Percentiles rank a stretch among this genome's conserved stretches.
Evolutionary conservation across 2,113 vertebrate species (phyloP).

Genomic region (Gallinago paraguaiae): DNA sequence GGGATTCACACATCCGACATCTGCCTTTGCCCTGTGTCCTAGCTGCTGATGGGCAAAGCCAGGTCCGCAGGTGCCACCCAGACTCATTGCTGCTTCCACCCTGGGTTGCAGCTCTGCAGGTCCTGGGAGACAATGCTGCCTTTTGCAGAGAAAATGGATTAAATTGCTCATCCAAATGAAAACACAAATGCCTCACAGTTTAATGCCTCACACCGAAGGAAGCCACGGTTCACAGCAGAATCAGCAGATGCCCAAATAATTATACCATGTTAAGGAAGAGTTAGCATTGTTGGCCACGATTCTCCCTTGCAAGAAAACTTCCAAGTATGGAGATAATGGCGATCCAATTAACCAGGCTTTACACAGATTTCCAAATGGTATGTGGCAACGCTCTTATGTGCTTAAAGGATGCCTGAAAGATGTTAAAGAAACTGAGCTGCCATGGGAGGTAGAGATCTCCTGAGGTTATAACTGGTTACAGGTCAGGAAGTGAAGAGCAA

Average conservation of each 20-base stretch:
- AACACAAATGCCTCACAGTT: neutral
- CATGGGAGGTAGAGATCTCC: neutral
- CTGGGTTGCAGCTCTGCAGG: neutral
- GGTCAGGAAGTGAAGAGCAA: neutral
- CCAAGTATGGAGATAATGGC: neutral
- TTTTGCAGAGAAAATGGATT: neutral
- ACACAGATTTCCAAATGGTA: conserved; percentile 3
- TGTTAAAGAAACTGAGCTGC: conserved; percentile 33
- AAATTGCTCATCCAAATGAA: neutral
- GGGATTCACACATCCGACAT: neutral
- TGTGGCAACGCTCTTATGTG: conserved; percentile 38
- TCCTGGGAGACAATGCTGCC: neutral
- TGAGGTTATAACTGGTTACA: neutral
- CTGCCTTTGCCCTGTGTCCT: accelerated
- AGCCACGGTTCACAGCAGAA: neutral
- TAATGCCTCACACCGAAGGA: neutral
- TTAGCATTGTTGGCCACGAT: neutral
- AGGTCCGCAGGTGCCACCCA: neutral
- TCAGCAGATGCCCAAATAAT: neutral
- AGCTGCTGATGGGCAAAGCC: neutral
- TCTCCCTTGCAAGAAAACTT: neutral
- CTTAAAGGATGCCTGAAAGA: conserved; percentile 37
- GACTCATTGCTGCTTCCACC: neutral
- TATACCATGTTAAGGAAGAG: neutral
- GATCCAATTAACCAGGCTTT: conserved; percentile 44